Conservation (phyloP, 2,797 vertebrate genomes). For the Natrix natrix region DNA sequence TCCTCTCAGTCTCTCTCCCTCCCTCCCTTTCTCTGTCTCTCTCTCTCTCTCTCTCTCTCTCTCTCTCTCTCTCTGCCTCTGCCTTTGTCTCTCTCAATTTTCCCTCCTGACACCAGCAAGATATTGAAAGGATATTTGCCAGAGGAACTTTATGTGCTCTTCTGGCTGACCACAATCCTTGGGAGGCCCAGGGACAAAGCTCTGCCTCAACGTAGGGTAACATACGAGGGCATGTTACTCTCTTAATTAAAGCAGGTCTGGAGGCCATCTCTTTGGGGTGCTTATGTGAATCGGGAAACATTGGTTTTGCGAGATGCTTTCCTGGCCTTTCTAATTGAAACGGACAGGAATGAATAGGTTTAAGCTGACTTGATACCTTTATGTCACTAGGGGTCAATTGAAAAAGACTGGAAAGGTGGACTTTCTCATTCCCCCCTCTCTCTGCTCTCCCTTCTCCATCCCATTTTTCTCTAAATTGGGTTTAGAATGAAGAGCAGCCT, state of each 20-base stretch:
- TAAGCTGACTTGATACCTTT: conserved; percentile 4
- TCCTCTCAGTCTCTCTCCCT: neutral
- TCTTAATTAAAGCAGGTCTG: conserved; percentile 43
- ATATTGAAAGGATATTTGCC: conserved; percentile 20
- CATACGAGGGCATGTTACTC: conserved; percentile 13
- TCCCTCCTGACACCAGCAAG: neutral
- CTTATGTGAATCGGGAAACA: neutral
- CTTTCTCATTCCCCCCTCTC: neutral
- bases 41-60: neutral
- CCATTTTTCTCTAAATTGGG: neutral
- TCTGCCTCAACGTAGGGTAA: neutral
- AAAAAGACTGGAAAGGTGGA: conserved; percentile 7
- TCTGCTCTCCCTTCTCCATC: neutral
- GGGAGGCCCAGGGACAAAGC: conserved; percentile 4
- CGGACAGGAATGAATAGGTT: conserved; percentile 12
- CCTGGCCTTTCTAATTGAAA: conserved; percentile 25
- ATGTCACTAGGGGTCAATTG: conserved; percentile 7
- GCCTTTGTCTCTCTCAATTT: neutral
- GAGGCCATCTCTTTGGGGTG: neutral
- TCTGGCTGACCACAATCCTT: neutral
- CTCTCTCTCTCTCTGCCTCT: neutral
- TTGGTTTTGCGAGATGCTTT: neutral
- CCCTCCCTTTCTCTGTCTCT: neutral
- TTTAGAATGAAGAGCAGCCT: conserved; percentile 12
- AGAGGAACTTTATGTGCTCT: conserved; percentile 34